phyloP scores from a whole-genome alignment of 2,113 vertebrate genomes.

The Eulacestoma nigropectus region DNA sequence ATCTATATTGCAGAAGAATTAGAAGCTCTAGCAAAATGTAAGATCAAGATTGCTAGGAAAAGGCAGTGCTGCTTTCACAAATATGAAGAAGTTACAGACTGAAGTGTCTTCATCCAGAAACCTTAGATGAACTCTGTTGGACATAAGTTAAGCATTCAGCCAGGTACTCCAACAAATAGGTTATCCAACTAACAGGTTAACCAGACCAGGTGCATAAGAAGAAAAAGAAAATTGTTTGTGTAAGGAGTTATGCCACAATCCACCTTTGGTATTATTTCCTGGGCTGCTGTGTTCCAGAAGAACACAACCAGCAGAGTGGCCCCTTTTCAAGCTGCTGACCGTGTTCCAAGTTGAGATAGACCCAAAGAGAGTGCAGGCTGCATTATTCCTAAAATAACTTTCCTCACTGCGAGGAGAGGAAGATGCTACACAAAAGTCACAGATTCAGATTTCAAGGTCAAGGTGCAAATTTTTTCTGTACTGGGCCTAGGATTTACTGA shows the following conservation, averaged over 20 bases:
- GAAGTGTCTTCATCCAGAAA: not conserved
- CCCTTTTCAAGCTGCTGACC: not conserved
- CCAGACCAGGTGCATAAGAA: not conserved
- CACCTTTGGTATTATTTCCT: not conserved
- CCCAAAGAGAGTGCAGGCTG: not conserved
- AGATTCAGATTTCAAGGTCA: not conserved
- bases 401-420: fast-evolving
- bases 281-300: not conserved
- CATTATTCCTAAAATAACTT: not conserved
- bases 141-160: fast-evolving
- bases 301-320: not conserved
- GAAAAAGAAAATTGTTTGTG: not conserved
- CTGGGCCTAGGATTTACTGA: not conserved
- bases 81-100: not conserved
- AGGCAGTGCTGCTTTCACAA: not conserved
- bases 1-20: not conserved
- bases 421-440: not conserved
- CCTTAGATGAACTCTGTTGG: not conserved
- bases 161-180: not conserved
- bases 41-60: not conserved
- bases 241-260: not conserved
- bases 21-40: not conserved
- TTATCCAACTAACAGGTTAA: not conserved
- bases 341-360: not conserved
- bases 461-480: not conserved